A percentile compares a stretch with the other conserved stretches of the same genome.
Evolutionary conservation across 2,113 vertebrate genomes (phyloP).

Genomic region (Gymnocephalus cernua): DNA sequence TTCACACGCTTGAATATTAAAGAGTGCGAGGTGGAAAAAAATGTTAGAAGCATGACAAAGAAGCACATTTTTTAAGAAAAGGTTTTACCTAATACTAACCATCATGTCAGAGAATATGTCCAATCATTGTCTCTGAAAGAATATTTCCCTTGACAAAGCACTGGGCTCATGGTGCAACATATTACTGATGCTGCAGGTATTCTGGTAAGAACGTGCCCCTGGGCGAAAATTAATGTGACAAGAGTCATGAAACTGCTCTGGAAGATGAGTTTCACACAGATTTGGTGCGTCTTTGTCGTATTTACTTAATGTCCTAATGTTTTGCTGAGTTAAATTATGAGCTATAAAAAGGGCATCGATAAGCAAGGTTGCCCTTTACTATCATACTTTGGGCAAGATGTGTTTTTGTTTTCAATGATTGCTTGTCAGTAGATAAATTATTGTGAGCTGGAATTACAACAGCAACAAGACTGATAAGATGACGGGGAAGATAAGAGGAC

Average conservation of each 20-base stretch:
- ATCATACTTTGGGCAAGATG: slow-evolving; percentile 52
- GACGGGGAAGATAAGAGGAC: slow-evolving; percentile 15
- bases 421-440: slow-evolving; percentile 62
- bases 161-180: background rate
- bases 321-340: slow-evolving; percentile 51
- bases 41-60: background rate
- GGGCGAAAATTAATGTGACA: background rate
- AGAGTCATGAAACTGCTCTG: slow-evolving; percentile 5
- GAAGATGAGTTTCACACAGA: slow-evolving; percentile 14
- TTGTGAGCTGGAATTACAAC: slow-evolving; percentile 4
- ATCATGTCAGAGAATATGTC: background rate
- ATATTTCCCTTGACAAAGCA: background rate
- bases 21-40: background rate
- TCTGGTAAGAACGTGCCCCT: background rate
- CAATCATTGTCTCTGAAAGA: background rate
- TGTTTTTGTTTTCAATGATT: slow-evolving; percentile 64
- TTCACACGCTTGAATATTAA: slow-evolving; percentile 3
- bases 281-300: slow-evolving; percentile 18
- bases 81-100: background rate
- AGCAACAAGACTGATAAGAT: slow-evolving; percentile 15
- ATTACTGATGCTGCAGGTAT: slow-evolving; percentile 18
- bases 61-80: background rate
- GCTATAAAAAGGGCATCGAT: slow-evolving; percentile 60
- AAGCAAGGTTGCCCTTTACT: slow-evolving; percentile 59
- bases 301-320: slow-evolving; percentile 57